Evolutionary conservation across 2,113 vertebrate genomes (phyloP), one percentile per base, ranked within the genome.

Genomic region (Psittacula cyanocephala): DNA sequence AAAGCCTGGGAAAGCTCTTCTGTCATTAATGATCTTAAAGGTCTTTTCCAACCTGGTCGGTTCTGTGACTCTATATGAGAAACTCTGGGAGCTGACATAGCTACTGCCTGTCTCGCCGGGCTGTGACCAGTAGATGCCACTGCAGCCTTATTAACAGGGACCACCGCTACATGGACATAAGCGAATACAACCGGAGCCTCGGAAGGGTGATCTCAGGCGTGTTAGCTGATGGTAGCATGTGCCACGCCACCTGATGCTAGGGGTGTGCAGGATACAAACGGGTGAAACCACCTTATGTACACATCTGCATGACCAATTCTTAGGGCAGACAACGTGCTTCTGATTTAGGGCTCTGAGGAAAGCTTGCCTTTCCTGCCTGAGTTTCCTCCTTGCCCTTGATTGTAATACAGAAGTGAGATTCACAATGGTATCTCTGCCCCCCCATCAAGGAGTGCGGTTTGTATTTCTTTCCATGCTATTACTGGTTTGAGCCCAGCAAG

Each of bases 71-170:
- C 33, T 24, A 24, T 1, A 6, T 10, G 44, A 17, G 77, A 14
- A 57, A 1, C 12, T 9, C 28, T 4, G 2, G 46, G 17, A 19
- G 53, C 31, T 4, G 65, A 11, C 7, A 4, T 3, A 59, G 29
- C 9, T 14, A 16, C 23, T 37, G 78, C 29, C 23, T 31, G 93
- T 63, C n/a, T 94, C 75, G 6, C 80, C 63, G 63, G 17, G 39
- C 4, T n/a, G 7, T 33, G 14, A 3, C 97, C 98, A 95, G 96
- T 62, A 98, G 98, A 70, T 97, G 93, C 82, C 93, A 86, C 93
- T 96, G 95, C 89, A 91, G 87, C 49, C 64, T 71, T 31, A n/a
- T 20, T 64, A 92, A 44, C 52, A 11, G 87, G 37, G 59, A 20
- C 35, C 17, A 11, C 24, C 5, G 10, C 6, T 3, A 23, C 23